Evolutionary conservation across 2,888 invertebrate species (phyloP), one percentile per base, ranked within the genome.

Genomic region (Notodonta dromedarius): DNA sequence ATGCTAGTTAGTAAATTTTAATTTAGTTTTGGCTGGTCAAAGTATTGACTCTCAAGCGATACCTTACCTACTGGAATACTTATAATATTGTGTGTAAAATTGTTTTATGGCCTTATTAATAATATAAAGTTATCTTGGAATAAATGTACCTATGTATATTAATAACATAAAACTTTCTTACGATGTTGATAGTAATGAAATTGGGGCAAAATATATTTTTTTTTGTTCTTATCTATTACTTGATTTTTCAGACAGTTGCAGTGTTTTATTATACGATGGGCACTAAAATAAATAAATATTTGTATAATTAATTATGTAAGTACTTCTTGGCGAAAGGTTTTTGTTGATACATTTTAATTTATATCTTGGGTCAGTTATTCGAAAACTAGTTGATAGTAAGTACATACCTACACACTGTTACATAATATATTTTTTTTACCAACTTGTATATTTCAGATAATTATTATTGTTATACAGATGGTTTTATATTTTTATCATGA

Each of bases 391-490:
- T 84, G 73, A 84, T 88, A 87, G 83, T 86, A 44, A 56, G 56
- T 52, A 87, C 85, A 89, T 88, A 79, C n/a, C n/a, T n/a, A n/a
- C 74, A 75, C 73, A 80, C 77, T 79, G 82, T 85, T 82, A 90
- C 85, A 88, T 90, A 87, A 89, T 91, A 90, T 90, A 90, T 91
- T 88, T 91, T 90, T 90, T 91, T 91, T 90, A 90, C 56, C 56
- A 56, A 56, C 88, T 87, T 89, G 87, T 89, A 88, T 89, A 89
- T 90, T 90, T 89, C 90, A 91, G 89, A 91, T 90, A 86, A 89
- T 89, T 91, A 91, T 91, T 89, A 87, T 89, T 91, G 91, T 92
- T 92, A 87, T 85, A 87, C 83, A 86, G 85, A 87, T 87, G 84
- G 85, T 91, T 90, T 91, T 91, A 90, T 91, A 91, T 90, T 89